Evolutionary conservation across 2,888 invertebrate genomes (phyloP).

Genomic region (Serrognathus titanus): DNA sequence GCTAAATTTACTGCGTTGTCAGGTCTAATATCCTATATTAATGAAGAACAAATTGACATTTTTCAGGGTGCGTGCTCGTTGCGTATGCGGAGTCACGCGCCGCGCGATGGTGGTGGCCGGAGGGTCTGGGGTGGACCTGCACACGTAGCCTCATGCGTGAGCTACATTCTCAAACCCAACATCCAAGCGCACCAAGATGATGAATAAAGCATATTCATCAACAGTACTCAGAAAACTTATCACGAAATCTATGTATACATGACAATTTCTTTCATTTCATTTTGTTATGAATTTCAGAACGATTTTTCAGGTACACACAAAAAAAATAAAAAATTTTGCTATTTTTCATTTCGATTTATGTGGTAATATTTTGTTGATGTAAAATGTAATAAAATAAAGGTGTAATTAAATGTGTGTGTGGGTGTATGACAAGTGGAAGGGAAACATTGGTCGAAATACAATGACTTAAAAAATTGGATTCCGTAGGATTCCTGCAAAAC

Average conservation of each 20-base stretch:
- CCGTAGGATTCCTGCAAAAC: slow-evolving; percentile 23
- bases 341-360: no score
- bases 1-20: slow-evolving; percentile 42
- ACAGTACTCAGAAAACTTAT: slow-evolving; percentile 14
- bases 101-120: slow-evolving; percentile 23
- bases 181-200: slow-evolving; percentile 27
- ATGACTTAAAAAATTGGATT: background rate
- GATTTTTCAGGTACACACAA: no score
- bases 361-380: no score
- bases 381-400: no score
- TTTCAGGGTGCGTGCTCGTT: slow-evolving; percentile 50
- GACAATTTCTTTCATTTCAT: no score
- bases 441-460: background rate
- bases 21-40: slow-evolving; percentile 48
- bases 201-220: slow-evolving; percentile 27
- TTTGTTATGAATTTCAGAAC: no score
- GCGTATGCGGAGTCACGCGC: slow-evolving; percentile 49
- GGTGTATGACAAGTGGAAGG: no score
- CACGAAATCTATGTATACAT: background rate
- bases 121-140: slow-evolving; percentile 33
- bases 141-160: slow-evolving; percentile 37
- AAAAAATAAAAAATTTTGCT: no score
- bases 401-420: no score
- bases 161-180: slow-evolving; percentile 37
- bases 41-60: slow-evolving; percentile 52